phyloP scores from a whole-genome alignment of 1,140 invertebrate genomes.

The Myzus persicae region DNA sequence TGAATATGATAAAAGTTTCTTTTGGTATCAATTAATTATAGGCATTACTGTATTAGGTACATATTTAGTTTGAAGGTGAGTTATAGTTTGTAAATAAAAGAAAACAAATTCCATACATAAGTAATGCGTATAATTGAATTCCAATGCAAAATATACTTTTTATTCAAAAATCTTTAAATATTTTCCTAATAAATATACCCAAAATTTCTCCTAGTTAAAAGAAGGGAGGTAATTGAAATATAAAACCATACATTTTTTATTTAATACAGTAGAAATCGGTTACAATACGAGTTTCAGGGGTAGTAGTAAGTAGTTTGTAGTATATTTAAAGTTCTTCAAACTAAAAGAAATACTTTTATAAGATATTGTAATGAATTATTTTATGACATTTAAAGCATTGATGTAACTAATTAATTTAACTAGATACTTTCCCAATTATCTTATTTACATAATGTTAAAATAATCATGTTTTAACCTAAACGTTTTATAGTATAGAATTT shows the following conservation, averaged over 20 bases:
- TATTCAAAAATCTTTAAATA: neutral
- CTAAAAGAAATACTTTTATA: neutral
- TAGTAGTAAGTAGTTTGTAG: no score
- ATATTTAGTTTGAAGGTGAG: neutral
- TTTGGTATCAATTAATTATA: neutral
- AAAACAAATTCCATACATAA: slow-evolving; percentile 16
- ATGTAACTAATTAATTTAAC: no score
- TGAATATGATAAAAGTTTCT: neutral
- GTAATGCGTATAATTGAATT: slow-evolving; percentile 27
- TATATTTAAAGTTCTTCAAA: neutral
- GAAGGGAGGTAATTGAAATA: neutral
- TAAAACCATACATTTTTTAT: neutral
- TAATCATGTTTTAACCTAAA: neutral
- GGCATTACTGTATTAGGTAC: neutral
- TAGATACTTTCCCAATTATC: neutral
- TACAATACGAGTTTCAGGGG: no score
- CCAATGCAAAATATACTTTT: neutral
- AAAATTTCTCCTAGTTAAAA: neutral
- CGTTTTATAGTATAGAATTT: neutral
- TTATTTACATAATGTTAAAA: neutral
- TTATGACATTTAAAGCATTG: neutral
- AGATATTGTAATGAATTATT: neutral
- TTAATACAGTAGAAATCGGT: no score
- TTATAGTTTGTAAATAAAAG: neutral
- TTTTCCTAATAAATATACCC: neutral